Conservation (phyloP, 2,888 invertebrate genomes). For the Diarsia mendica region DNA sequence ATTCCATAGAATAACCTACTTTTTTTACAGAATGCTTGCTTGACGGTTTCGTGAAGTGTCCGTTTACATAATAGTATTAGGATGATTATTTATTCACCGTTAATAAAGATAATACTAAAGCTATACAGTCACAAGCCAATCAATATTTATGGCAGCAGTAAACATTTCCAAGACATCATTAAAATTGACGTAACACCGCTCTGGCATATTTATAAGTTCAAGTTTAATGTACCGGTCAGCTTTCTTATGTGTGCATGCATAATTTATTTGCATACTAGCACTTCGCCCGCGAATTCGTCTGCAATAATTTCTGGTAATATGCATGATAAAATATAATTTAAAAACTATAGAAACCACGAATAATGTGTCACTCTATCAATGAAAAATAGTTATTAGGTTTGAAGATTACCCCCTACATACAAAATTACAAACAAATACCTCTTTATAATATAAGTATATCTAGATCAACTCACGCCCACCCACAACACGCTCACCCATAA, state of each 20-base stretch:
- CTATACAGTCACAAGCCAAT: slow-evolving; percentile 19
- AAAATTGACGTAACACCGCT: slow-evolving; percentile 1
- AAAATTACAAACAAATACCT: no score
- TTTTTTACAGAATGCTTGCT: no score
- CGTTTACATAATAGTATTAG: neutral
- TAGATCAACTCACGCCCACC: neutral
- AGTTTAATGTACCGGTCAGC: slow-evolving; percentile 13
- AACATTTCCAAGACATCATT: slow-evolving; percentile 18
- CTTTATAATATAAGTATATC: no score
- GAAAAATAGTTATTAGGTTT: neutral
- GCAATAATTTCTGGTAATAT: no score
- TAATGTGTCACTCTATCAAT: no score
- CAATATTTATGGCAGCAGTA: slow-evolving; percentile 20
- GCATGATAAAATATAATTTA: no score
- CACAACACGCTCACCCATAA: no score
- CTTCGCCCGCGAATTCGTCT: no score
- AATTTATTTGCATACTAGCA: neutral
- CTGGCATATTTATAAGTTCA: slow-evolving; percentile 41
- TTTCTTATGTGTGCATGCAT: slow-evolving; percentile 6
- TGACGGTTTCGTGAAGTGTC: neutral
- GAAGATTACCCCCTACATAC: no score
- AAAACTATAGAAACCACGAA: no score
- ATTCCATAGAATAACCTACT: no score
- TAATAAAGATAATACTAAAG: neutral
- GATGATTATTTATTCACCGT: neutral